Evolutionary conservation across 2,113 vertebrate genomes (phyloP).

Genomic region (Melanerpes aurifrons): DNA sequence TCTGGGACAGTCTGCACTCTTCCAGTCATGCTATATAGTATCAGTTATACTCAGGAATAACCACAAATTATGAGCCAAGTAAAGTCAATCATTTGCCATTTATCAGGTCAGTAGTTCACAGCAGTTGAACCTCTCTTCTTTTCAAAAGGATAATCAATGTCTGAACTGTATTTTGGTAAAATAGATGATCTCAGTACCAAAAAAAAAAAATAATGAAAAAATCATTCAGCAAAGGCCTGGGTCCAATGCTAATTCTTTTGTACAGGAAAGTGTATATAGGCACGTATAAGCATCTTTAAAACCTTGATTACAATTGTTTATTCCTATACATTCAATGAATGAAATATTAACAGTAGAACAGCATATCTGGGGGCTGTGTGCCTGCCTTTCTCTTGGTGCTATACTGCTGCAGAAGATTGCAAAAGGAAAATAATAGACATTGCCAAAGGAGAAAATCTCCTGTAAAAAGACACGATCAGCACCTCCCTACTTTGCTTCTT

Average conservation of each 20-base stretch:
- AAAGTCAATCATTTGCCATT: background rate
- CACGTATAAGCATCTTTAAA: background rate
- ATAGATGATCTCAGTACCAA: background rate
- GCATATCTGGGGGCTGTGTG: background rate
- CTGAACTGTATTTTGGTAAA: background rate
- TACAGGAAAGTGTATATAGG: background rate
- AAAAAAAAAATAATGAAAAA: background rate
- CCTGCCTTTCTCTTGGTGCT: background rate
- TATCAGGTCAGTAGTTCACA: background rate
- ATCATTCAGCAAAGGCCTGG: background rate
- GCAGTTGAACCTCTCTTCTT: background rate
- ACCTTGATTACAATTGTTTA: background rate
- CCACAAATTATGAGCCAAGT: background rate
- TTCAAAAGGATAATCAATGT: background rate
- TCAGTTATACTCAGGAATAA: slow-evolving; percentile 19
- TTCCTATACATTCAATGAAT: background rate
- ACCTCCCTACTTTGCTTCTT: background rate
- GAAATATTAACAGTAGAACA: background rate
- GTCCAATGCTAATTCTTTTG: background rate
- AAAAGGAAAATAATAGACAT: background rate
- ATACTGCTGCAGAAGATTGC: background rate
- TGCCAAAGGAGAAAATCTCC: background rate
- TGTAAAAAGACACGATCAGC: background rate
- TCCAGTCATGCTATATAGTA: background rate
- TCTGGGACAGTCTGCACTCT: background rate